Conservation (phyloP, 2,888 invertebrate species). For the Phengaris alcon region DNA sequence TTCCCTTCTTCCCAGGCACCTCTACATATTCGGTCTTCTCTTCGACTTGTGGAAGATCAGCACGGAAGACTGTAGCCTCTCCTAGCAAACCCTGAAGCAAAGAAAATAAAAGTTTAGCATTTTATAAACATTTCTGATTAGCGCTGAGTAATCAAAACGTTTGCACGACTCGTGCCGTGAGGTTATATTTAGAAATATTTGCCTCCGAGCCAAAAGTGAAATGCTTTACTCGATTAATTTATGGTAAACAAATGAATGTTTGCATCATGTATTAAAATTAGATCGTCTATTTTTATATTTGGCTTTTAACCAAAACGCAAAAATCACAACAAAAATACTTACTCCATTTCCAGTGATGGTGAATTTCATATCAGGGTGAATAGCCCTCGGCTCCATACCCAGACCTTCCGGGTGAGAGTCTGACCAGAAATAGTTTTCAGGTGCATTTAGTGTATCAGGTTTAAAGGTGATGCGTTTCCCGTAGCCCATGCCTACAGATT, state of each 20-base stretch:
- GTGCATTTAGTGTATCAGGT: slow-evolving; percentile 79
- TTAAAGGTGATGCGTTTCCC: slow-evolving; percentile 87
- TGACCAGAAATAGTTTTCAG: slow-evolving; percentile 87
- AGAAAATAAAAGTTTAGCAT: slow-evolving; percentile 37
- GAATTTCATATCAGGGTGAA: slow-evolving; percentile 83
- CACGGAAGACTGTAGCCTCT: slow-evolving; percentile 83
- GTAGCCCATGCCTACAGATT: slow-evolving; percentile 86
- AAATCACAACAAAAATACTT: slow-evolving; percentile 43
- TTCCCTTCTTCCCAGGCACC: slow-evolving; percentile 65
- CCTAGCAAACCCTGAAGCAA: slow-evolving; percentile 75
- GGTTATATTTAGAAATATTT: slow-evolving; percentile 30
- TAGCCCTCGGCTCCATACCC: slow-evolving; percentile 83
- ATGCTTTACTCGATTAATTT: slow-evolving; percentile 26
- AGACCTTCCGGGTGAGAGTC: slow-evolving; percentile 86
- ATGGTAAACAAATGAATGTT: slow-evolving; percentile 15
- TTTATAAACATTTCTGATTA: not conserved
- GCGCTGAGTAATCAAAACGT: not conserved
- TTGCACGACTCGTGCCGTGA: not conserved
- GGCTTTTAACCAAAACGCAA: slow-evolving; percentile 29
- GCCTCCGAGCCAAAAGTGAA: slow-evolving; percentile 26
- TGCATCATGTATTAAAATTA: not conserved
- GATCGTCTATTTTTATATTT: not conserved
- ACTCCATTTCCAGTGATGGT: slow-evolving; percentile 80
- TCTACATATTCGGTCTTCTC: slow-evolving; percentile 81
- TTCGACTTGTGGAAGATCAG: slow-evolving; percentile 83